Base-by-base conservation (phyloP, 1,140 invertebrate genomes). In the Philopotamus ludificatus region DNA sequence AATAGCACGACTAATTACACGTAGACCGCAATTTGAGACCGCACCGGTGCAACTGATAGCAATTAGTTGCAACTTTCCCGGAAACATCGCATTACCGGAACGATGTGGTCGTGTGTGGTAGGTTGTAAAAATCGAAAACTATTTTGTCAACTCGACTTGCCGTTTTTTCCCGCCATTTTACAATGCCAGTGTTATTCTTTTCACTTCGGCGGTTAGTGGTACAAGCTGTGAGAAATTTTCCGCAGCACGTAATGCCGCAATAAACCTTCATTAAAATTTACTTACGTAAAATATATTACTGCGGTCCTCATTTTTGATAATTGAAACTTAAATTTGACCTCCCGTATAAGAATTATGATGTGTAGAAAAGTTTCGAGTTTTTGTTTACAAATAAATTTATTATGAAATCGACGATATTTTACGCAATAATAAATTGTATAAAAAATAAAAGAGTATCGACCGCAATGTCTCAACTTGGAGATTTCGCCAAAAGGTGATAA, bases 291-390 rank as follows among this genome's bases (percentile, higher is more conserved):
- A 47, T 8, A 47, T 47, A 8, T 8, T 39, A 8, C n/a, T 47
- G 18, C 4, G 8, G 7, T 47, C 44, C 8, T 4, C 44, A 8
- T 9, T 47, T 47, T 47, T 16, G 44, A 47, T 47, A 47, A 47
- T 47, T 47, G 44, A 47, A 47, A 47, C 44, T 9, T 9, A 47
- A 16, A 16, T 47, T 47, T 47, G 44, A 47, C 44, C 44, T 47
- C 44, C 8, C n/a, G n/a, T n/a, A n/a, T n/a, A n/a, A n/a, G n/a
- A n/a, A n/a, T n/a, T n/a, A n/a, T n/a, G n/a, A n/a, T n/a, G n/a
- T n/a, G n/a, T n/a, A n/a, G n/a, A n/a, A n/a, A n/a, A n/a, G n/a
- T n/a, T n/a, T n/a, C n/a, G n/a, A n/a, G n/a, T n/a, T n/a, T n/a
- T n/a, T n/a, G n/a, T n/a, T n/a, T n/a, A n/a, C n/a, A n/a, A n/a